Percentiles rank a stretch among this genome's conserved stretches.
phyloP scores from a whole-genome alignment of 2,113 vertebrate species.

The Alouatta palliata region DNA sequence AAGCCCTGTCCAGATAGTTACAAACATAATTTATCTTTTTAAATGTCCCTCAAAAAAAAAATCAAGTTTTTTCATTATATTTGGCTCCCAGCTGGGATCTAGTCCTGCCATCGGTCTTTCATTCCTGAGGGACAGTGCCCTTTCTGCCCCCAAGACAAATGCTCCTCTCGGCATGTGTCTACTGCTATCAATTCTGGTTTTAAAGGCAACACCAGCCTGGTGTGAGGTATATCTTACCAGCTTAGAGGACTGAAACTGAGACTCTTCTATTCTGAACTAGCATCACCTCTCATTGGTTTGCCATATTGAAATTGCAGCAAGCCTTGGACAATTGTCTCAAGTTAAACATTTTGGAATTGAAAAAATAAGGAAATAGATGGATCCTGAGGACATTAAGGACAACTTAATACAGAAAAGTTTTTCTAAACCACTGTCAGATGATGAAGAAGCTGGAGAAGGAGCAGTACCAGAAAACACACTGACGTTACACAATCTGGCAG shows the following conservation, averaged over 20 bases:
- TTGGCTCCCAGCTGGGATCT: background rate
- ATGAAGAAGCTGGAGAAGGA: background rate
- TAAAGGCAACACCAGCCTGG: background rate
- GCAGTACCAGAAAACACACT: background rate
- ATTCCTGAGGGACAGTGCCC: background rate
- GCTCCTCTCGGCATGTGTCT: background rate
- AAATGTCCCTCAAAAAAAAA: background rate
- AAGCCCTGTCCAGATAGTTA: background rate
- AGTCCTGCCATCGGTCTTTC: background rate
- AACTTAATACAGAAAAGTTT: background rate
- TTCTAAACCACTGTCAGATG: background rate
- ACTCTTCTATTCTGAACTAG: background rate
- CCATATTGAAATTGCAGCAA: background rate
- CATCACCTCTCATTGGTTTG: background rate
- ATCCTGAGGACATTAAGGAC: background rate
- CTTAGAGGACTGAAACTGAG: background rate
- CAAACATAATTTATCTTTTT: background rate
- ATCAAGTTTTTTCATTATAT: background rate
- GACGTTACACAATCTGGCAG: background rate
- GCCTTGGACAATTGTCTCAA: background rate
- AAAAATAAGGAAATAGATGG: conserved; percentile 16
- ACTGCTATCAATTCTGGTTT: background rate
- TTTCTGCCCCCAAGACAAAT: background rate
- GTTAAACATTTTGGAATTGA: conserved; percentile 15
- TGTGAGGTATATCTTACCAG: background rate